Evolutionary conservation across 2,113 vertebrate genomes (phyloP).

Genomic region (Monarcha castaneiventris): DNA sequence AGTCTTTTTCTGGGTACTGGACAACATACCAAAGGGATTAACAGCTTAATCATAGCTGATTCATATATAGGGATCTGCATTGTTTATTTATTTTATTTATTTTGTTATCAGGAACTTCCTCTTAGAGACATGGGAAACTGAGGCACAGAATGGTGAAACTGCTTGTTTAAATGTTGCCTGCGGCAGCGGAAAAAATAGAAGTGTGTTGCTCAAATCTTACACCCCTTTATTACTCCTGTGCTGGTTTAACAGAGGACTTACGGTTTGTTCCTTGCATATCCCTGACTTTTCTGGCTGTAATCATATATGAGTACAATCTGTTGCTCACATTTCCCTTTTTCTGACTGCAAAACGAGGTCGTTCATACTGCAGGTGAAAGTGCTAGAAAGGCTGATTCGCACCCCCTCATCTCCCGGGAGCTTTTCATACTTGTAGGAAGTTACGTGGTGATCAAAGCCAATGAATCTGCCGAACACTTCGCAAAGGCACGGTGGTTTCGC

Average conservation of each 20-base stretch:
- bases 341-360: neutral
- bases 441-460: neutral
- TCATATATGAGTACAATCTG: neutral
- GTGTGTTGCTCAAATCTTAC: accelerated
- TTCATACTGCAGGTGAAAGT: neutral
- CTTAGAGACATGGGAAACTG: neutral
- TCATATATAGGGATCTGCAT: neutral
- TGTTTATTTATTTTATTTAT: neutral
- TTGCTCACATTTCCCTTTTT: neutral
- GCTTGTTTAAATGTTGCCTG: neutral
- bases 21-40: neutral
- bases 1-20: neutral
- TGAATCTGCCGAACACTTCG: accelerated
- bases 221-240: neutral
- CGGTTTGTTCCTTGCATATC: neutral
- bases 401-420: accelerated
- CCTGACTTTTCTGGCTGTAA: neutral
- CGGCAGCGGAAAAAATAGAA: neutral
- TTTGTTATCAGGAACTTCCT: neutral
- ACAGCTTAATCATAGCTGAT: neutral
- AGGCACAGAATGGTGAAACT: neutral
- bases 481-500: accelerated
- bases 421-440: neutral
- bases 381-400: neutral
- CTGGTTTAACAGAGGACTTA: neutral